Conservation (phyloP, 2,888 invertebrate genomes). For the Drosophila gaucha region DNA sequence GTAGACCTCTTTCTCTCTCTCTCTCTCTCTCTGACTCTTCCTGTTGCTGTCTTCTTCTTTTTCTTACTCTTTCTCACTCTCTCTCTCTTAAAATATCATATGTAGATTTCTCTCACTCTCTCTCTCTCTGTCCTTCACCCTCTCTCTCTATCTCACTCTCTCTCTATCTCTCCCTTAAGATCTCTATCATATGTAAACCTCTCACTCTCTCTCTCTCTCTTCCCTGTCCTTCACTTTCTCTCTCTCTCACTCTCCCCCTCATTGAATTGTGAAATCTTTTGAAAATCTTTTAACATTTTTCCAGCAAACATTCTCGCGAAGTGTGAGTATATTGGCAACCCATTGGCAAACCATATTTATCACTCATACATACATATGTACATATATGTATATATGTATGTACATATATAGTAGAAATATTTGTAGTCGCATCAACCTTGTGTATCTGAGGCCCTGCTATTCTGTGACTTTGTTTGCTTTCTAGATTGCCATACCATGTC, state of each 20-base stretch:
- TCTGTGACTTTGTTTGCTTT: constrained; percentile 36
- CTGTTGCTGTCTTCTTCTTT: neutral
- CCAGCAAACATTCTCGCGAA: constrained; percentile 76
- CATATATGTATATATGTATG: neutral
- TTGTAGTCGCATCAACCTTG: neutral
- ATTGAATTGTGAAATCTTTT: constrained; percentile 46
- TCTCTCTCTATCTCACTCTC: neutral
- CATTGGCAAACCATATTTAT: constrained; percentile 7
- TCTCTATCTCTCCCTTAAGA: neutral
- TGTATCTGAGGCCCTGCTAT: constrained; percentile 6
- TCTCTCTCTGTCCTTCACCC: neutral
- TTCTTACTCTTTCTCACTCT: neutral
- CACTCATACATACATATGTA: neutral
- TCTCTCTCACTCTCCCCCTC: neutral
- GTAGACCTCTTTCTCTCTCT: neutral
- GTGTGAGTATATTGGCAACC: constrained; percentile 65
- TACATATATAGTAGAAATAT: constrained; percentile 2
- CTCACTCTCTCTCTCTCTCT: neutral
- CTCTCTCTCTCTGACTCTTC: neutral
- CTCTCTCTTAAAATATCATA: neutral
- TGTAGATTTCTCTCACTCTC: neutral
- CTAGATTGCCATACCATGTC: constrained; percentile 92
- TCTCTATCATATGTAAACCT: neutral
- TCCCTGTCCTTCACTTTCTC: neutral
- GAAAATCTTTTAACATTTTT: constrained; percentile 73